Conservation (phyloP, 1,140 invertebrate genomes). For the Zaprionus ornatus region DNA sequence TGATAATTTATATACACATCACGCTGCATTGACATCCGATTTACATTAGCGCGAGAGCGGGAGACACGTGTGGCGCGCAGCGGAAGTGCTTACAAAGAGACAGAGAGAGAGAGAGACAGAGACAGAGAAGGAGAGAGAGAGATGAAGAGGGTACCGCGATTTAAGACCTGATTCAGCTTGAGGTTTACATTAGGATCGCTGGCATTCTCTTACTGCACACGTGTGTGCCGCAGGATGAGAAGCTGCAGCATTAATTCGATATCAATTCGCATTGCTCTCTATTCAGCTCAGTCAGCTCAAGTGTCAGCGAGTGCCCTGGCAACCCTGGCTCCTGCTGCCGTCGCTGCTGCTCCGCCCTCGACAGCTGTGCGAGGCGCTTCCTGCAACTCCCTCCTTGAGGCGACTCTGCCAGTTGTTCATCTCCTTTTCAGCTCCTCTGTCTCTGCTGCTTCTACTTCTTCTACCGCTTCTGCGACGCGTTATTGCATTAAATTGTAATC, state of each 20-base stretch:
- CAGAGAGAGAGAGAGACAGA: conserved; percentile 1
- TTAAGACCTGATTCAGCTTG: not conserved
- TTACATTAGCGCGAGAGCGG: conserved; percentile 73
- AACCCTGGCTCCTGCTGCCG: not conserved
- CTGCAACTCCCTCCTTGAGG: conserved; percentile 59
- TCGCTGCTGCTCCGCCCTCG: conserved; percentile 24
- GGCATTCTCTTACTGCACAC: conserved; percentile 17
- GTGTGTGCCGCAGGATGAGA: conserved; percentile 22
- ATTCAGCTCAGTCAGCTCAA: conserved; percentile 53
- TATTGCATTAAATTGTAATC: conserved; percentile 80
- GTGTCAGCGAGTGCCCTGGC: conserved; percentile 59
- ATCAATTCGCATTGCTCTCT: conserved; percentile 47
- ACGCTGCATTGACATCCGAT: conserved; percentile 83
- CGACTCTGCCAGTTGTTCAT: conserved; percentile 14
- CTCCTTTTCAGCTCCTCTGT: not conserved
- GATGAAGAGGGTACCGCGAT: not conserved
- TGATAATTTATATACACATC: conserved; percentile 81
- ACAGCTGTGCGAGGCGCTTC: conserved; percentile 72
- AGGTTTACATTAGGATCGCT: not conserved
- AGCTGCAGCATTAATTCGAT: conserved; percentile 62
- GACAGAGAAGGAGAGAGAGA: not conserved
- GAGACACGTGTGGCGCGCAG: conserved; percentile 38
- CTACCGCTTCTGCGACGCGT: conserved; percentile 35
- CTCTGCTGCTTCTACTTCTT: not conserved
- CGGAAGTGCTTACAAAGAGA: conserved; percentile 58